Evolutionary conservation across 2,888 invertebrate species (phyloP).

Genomic region (Petrolisthes manimaculis): DNA sequence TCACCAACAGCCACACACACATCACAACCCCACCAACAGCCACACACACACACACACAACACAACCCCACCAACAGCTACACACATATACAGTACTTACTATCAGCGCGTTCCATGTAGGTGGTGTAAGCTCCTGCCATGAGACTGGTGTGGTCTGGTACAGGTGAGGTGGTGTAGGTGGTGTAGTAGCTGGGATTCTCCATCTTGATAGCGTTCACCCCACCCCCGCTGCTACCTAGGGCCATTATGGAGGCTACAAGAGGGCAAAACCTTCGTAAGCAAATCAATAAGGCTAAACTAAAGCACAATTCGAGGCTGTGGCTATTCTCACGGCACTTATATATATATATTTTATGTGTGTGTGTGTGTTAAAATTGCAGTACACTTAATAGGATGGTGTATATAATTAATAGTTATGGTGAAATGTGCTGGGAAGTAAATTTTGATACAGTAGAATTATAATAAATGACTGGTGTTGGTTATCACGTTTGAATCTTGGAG

Average conservation of each 20-base stretch:
- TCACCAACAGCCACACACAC: not conserved
- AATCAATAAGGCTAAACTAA: not conserved
- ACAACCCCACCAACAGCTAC: not conserved
- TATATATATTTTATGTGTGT: not conserved
- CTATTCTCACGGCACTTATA: not conserved
- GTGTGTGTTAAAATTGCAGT: not conserved
- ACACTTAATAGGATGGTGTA: not conserved
- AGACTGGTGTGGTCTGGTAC: conserved; percentile 73
- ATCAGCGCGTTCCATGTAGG: conserved; percentile 60
- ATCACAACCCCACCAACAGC: not conserved
- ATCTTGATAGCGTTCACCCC: conserved; percentile 77
- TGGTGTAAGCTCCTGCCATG: conserved; percentile 65
- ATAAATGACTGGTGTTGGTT: too few relatives aligned
- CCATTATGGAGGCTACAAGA: conserved; percentile 89
- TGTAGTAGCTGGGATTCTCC: conserved; percentile 85
- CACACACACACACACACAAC: conserved; percentile 2
- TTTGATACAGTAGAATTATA: too few relatives aligned
- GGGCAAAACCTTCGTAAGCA: conserved; percentile 9
- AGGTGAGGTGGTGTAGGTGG: conserved; percentile 82
- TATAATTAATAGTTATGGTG: too few relatives aligned
- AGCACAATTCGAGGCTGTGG: not conserved
- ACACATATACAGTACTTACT: conserved; percentile 36
- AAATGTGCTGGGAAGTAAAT: too few relatives aligned
- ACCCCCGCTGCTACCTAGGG: conserved; percentile 52
- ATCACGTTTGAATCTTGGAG: too few relatives aligned